These are phyloP conservation scores for Lucinisca nassula DNA, from an alignment of 2,888 invertebrate species.

Conservation along the genomic window DNA sequence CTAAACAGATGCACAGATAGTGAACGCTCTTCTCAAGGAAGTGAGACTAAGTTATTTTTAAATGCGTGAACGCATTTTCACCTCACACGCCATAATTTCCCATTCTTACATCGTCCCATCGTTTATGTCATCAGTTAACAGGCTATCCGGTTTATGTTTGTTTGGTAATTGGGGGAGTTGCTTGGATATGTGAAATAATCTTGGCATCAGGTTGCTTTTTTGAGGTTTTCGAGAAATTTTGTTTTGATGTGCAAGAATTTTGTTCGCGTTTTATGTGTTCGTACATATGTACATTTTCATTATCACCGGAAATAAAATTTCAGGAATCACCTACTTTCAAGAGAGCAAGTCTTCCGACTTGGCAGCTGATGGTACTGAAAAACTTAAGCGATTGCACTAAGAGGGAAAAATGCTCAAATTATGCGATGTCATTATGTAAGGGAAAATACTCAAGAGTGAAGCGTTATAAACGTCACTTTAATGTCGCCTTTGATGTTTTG, in stretches of 20 bases:
- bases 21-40: conserved; percentile 84
- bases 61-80: conserved; percentile 69
- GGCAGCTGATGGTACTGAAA: no score
- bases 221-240: not conserved
- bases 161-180: not conserved
- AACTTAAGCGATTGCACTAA: no score
- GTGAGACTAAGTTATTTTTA: conserved; percentile 84
- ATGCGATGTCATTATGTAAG: no score
- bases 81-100: not conserved
- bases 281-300: not conserved
- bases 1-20: conserved; percentile 85
- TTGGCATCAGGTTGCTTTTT: not conserved
- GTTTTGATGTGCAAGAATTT: not conserved
- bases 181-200: not conserved
- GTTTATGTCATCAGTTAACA: no score
- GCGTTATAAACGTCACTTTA: no score
- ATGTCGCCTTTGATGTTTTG: no score
- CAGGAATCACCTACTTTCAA: not conserved
- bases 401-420: no score
- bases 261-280: not conserved
- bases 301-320: not conserved
- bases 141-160: not conserved
- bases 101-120: not conserved
- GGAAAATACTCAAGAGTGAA: no score
- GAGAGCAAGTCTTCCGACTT: not conserved